phyloP scores from a whole-genome alignment of 2,797 vertebrate genomes.

The Ispidina lecontei region DNA sequence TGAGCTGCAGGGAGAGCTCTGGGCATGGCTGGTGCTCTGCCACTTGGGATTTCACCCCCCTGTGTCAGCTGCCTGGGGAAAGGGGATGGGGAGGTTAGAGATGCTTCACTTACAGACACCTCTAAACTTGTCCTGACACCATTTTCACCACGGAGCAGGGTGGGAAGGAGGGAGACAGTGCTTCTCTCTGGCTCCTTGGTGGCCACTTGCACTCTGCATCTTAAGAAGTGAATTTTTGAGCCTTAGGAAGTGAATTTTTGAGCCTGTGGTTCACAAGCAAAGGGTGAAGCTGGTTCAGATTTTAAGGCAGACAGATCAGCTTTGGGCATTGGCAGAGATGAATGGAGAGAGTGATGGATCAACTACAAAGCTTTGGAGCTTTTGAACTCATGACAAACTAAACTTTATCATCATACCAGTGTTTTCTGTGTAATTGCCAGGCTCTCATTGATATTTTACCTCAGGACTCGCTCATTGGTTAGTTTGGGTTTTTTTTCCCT shows the following conservation, averaged over 20 bases:
- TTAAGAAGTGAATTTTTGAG: not conserved
- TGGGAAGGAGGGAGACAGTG: not conserved
- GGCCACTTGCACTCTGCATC: not conserved
- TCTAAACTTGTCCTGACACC: fast-evolving
- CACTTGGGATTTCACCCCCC: not conserved
- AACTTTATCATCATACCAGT: not conserved
- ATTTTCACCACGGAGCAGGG: fast-evolving
- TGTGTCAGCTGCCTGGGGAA: not conserved
- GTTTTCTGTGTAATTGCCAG: not conserved
- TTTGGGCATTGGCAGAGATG: not conserved
- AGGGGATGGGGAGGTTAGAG: no score
- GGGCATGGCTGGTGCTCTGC: not conserved
- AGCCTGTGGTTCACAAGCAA: not conserved
- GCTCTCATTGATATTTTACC: not conserved
- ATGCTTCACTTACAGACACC: no score
- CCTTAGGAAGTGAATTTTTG: not conserved
- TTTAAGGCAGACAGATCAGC: not conserved
- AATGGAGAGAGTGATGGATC: not conserved
- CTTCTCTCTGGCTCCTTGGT: not conserved
- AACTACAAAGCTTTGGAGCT: not conserved
- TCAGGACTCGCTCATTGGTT: not conserved
- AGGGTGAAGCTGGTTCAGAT: not conserved
- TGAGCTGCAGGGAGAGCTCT: not conserved
- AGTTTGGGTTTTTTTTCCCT: not conserved
- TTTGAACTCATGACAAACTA: not conserved